Conservation (phyloP, 1,140 invertebrate genomes). For the Drosophila yakuba region DNA sequence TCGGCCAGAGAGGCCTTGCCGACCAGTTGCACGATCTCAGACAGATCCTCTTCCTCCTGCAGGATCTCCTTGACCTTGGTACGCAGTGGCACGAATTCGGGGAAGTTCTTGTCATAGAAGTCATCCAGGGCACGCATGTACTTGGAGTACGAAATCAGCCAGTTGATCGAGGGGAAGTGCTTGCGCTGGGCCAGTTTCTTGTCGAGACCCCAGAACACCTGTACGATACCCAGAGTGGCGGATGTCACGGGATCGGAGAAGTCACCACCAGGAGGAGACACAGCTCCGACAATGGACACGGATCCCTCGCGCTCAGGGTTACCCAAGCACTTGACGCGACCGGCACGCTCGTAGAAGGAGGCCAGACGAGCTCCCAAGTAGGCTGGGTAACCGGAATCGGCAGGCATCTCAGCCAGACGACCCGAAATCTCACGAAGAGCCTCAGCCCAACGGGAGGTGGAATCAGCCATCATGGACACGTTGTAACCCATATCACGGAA, state of each 20-base stretch:
- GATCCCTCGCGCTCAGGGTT: constrained; percentile 99
- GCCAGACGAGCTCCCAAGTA: constrained; percentile 99
- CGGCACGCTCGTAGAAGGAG: constrained; percentile 99
- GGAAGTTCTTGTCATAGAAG: constrained; percentile 99
- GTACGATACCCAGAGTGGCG: constrained; percentile 99
- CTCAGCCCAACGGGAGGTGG: constrained; percentile 99
- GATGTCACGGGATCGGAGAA: constrained; percentile 99
- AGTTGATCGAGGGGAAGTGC: constrained; percentile 99
- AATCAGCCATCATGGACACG: constrained; percentile 99
- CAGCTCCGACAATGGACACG: constrained; percentile 99
- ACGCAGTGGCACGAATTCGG: constrained; percentile 98
- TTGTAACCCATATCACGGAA: constrained; percentile 99
- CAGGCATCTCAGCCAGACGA: constrained; percentile 99
- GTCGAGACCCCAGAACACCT: constrained; percentile 99
- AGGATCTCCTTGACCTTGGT: constrained; percentile 98
- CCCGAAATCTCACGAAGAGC: constrained; percentile 99
- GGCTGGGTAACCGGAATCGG: constrained; percentile 99
- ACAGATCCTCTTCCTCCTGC: constrained; percentile 99
- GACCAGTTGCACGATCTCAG: constrained; percentile 99
- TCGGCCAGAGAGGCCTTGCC: constrained; percentile 99
- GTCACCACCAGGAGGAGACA: constrained; percentile 99
- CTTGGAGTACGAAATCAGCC: constrained; percentile 99
- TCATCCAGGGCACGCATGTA: constrained; percentile 99
- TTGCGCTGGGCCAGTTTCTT: constrained; percentile 99
- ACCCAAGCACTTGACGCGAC: constrained; percentile 98